These are phyloP conservation scores for Zaprionus inermis DNA, from an alignment of 1,140 invertebrate genomes.

Conservation along the genomic window DNA sequence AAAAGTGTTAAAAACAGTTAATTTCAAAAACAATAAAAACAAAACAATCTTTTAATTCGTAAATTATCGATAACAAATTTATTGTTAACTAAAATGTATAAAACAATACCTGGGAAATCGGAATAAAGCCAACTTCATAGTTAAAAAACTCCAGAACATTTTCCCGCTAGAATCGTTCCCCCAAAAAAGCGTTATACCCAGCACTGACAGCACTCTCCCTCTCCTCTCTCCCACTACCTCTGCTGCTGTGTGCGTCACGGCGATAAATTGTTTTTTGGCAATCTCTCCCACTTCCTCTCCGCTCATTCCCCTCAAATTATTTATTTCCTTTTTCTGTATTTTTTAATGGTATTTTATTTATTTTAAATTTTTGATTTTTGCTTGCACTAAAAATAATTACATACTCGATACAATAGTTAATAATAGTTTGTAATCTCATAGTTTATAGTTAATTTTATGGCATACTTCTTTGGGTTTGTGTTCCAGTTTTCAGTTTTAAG, in stretches of 20 bases:
- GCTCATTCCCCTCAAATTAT: slow-evolving; percentile 5
- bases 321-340: not conserved
- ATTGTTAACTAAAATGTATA: too few species aligned
- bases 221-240: not conserved
- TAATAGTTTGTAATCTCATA: slow-evolving; percentile 17
- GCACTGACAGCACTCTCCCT: too few species aligned
- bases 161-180: too few species aligned
- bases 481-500: slow-evolving; percentile 40
- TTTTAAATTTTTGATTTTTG: slow-evolving; percentile 52
- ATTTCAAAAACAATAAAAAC: too few species aligned
- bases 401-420: slow-evolving; percentile 29
- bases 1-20: too few species aligned
- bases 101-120: too few species aligned
- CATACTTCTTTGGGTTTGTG: slow-evolving; percentile 44
- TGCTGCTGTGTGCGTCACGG: slow-evolving; percentile 38
- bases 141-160: too few species aligned
- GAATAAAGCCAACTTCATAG: too few species aligned
- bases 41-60: too few species aligned
- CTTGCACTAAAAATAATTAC: slow-evolving; percentile 61
- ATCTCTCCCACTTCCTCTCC: not conserved
- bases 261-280: slow-evolving; percentile 61
- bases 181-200: too few species aligned
- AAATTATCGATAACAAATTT: too few species aligned
- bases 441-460: slow-evolving; percentile 60
- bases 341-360: slow-evolving; percentile 67